Base-by-base conservation (phyloP, 1,140 invertebrate genomes). In the Vanessa tameamea region DNA sequence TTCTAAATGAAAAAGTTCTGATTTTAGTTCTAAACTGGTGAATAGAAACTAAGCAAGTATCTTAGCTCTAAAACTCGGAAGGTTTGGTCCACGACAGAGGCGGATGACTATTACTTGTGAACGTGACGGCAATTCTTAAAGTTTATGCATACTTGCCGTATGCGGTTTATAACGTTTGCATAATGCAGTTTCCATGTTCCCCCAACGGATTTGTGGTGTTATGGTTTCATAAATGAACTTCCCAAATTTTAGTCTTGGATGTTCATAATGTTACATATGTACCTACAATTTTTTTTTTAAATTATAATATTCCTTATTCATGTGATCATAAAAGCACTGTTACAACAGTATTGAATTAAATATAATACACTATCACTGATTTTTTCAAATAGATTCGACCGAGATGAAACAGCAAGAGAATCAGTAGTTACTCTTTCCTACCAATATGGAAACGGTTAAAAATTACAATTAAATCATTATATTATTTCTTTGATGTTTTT, bases 181-280 rank as follows among this genome's bases (percentile, higher is more conserved):
- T 85, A 85, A 85, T 85, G 83, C 78, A 85, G 20, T 78, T 85
- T 51, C 57, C 77, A 61, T 79, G 81, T 83, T 64, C 59, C 12
- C 37, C 31, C 53, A 5, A 6, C 12, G 37, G 66, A 69, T 69
- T 26, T 69, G 11, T 48, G 66, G 20, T 47, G 47, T 69, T 69
- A 57, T 13, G n/a, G 16, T 15, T 55, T 51, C n/a, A 53, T 61
- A 55, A 55, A 26, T 69, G 47, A 57, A 48, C 31, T 47, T 55
- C 23, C 55, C 57, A 48, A 69, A 55, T 64, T 59, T 47, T 57
- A 11, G 53, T 23, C 53, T 57, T 26, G 57, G 71, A 73, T 70
- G 69, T 23, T 59, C 5, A 23, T 48, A 20, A 48, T 48, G 26
- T 15, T 65, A 43, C 14, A 37, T 20, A 1, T 20, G 20, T 0